Conservation (phyloP, 2,113 vertebrate species). For the Rhabdornis inornatus region DNA sequence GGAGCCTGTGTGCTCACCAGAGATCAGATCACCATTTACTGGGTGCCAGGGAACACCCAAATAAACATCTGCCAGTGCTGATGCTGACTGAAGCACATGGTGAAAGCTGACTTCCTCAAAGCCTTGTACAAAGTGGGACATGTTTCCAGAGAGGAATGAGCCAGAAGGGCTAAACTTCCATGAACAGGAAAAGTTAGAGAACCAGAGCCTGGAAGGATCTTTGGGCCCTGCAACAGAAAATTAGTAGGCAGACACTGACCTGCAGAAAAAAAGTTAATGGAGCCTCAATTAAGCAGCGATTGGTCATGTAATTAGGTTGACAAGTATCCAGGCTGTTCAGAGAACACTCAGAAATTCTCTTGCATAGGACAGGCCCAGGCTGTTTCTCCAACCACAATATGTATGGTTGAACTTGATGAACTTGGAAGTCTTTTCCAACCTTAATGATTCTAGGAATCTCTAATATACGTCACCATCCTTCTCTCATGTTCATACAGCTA, state of each 20-base stretch:
- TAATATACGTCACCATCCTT: not conserved
- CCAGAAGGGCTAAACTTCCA: not conserved
- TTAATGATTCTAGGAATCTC: not conserved
- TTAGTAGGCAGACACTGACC: not conserved
- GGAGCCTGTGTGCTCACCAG: not conserved
- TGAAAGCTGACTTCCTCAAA: not conserved
- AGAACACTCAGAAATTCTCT: constrained; percentile 30
- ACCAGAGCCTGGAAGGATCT: not conserved
- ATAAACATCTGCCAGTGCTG: not conserved
- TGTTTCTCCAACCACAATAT: not conserved
- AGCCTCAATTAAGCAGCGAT: not conserved
- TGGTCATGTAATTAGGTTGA: not conserved
- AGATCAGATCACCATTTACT: not conserved
- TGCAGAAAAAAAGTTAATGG: not conserved
- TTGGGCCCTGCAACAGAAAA: constrained; percentile 4
- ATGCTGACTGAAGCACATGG: not conserved
- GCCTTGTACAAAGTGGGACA: not conserved
- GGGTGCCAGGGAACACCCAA: not conserved
- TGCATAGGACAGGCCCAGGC: constrained; percentile 1
- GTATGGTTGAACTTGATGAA: not conserved
- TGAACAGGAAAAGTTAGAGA: not conserved
- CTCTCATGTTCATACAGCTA: not conserved
- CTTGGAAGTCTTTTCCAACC: not conserved
- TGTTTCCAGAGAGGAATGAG: not conserved
- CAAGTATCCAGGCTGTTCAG: not conserved